These are phyloP conservation scores for Anthopleura sola DNA, from an alignment of 64 coral and sea anemone species.

Conservation along the genomic window DNA sequence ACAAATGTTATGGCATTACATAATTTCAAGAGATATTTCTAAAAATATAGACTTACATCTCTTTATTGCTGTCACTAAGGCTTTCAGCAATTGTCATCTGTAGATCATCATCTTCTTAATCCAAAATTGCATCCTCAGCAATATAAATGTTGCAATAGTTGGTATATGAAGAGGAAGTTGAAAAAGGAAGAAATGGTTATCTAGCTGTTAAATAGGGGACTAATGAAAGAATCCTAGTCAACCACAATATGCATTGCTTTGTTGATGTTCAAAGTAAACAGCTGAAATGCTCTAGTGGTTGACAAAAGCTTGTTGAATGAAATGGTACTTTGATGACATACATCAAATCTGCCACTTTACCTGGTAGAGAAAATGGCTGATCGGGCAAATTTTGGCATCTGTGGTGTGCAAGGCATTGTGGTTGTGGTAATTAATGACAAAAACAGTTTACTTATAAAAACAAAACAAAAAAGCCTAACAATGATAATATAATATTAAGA, in stretches of 20 bases:
- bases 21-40: background rate
- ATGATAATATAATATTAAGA: background rate
- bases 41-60: background rate
- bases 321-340: no score
- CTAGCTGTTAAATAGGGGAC: background rate
- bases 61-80: slow-evolving; percentile 3
- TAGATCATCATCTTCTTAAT: background rate
- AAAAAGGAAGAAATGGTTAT: background rate
- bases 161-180: background rate
- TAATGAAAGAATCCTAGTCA: background rate
- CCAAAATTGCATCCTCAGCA: slow-evolving; percentile 5
- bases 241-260: background rate
- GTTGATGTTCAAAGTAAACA: background rate
- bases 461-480: no score
- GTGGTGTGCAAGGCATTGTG: no score
- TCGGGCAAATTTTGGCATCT: no score
- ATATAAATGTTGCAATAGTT: background rate
- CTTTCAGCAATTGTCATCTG: slow-evolving; percentile 4
- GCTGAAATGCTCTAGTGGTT: background rate
- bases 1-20: background rate
- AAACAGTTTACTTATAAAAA: no score
- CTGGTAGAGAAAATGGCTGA: no score
- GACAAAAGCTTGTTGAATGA: no score
- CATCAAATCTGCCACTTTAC: no score
- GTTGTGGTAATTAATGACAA: no score